These are phyloP conservation scores for Pseudochaenichthys georgianus DNA, from an alignment of 2,797 vertebrate species.

Conservation along the genomic window DNA sequence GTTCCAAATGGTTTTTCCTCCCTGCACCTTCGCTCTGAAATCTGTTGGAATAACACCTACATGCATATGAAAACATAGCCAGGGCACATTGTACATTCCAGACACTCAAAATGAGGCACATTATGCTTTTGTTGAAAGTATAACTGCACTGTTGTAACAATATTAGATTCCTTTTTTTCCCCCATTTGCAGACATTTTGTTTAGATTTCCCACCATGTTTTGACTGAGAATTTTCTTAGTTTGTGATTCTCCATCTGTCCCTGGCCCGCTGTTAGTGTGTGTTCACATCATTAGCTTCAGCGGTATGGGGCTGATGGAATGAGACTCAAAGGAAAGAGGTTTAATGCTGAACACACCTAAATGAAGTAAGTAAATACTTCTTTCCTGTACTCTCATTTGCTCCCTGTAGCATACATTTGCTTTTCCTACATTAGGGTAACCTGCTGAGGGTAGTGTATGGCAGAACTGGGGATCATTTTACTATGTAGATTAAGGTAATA, in stretches of 20 bases:
- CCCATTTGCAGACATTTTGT: slow-evolving; percentile 63
- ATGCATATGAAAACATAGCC: slow-evolving; percentile 69
- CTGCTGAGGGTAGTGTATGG: slow-evolving; percentile 7
- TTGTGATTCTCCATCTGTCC: slow-evolving; percentile 49
- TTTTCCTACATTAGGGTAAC: slow-evolving; percentile 23
- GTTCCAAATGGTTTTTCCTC: slow-evolving; percentile 58
- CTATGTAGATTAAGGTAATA: slow-evolving; percentile 17
- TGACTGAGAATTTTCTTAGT: slow-evolving; percentile 34
- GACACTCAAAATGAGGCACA: slow-evolving; percentile 63
- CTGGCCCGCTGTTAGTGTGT: slow-evolving; percentile 8
- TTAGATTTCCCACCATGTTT: slow-evolving; percentile 57
- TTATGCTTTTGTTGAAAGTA: slow-evolving; percentile 61
- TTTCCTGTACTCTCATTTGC: slow-evolving; percentile 24
- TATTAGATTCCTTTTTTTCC: slow-evolving; percentile 23
- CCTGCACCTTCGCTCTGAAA: slow-evolving; percentile 55
- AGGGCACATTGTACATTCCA: slow-evolving; percentile 61
- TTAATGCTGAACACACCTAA: slow-evolving; percentile 39
- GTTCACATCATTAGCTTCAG: slow-evolving; percentile 56
- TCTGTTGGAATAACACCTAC: slow-evolving; percentile 65
- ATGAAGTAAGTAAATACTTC: slow-evolving; percentile 33
- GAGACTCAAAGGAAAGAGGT: slow-evolving; percentile 30
- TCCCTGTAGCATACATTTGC: slow-evolving; percentile 30
- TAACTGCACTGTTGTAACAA: slow-evolving; percentile 47
- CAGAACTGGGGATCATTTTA: slow-evolving; percentile 7
- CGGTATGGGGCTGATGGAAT: slow-evolving; percentile 47